A percentile compares a stretch with the other conserved stretches of the same genome.
phyloP scores from a whole-genome alignment of 2,797 vertebrate species.

The Momotus momota region DNA sequence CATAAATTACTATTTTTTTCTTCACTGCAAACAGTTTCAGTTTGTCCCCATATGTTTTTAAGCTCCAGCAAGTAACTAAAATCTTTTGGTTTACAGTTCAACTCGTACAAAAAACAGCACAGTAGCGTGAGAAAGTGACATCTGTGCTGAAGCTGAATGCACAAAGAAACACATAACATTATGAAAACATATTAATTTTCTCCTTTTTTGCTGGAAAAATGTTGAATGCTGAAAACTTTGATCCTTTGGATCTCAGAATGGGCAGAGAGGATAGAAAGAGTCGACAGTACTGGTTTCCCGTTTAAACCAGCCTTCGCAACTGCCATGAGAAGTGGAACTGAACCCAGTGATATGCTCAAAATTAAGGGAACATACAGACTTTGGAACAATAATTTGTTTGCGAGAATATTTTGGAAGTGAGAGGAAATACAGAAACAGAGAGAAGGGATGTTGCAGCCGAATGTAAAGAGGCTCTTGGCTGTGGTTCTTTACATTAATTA shows the following conservation, averaged over 20 bases:
- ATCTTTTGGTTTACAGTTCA: background rate
- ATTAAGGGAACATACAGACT: background rate
- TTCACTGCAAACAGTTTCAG: background rate
- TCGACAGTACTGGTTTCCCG: background rate
- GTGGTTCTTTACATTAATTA: background rate
- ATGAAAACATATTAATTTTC: background rate
- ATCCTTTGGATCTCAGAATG: background rate
- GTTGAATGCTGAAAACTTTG: background rate
- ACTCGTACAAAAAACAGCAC: background rate
- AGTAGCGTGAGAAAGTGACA: background rate
- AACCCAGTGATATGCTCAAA: background rate
- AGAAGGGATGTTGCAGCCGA: background rate
- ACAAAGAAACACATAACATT: background rate
- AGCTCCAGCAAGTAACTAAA: background rate
- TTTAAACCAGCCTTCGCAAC: background rate
- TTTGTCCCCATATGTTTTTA: background rate
- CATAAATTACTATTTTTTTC: slow-evolving; percentile 6
- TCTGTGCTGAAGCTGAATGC: background rate
- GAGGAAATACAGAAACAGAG: background rate
- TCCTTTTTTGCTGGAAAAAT: background rate
- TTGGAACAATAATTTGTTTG: background rate
- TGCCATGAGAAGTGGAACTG: background rate
- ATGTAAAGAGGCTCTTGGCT: background rate
- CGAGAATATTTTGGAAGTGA: background rate
- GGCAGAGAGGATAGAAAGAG: background rate